phyloP scores from a whole-genome alignment of 2,888 invertebrate genomes.

The Hypomecis punctinalis region DNA sequence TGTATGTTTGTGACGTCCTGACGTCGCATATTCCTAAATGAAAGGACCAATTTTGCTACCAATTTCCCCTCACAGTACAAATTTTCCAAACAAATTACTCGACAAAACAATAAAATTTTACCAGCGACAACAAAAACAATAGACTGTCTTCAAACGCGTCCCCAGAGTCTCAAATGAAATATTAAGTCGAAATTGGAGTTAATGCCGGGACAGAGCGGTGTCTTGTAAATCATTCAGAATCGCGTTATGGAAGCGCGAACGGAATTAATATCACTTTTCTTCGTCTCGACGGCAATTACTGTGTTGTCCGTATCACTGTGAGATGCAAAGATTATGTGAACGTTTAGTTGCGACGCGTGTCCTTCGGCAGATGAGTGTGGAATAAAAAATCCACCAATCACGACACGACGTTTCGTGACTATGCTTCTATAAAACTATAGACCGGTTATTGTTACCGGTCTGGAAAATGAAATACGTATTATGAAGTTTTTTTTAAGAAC shows the following conservation, averaged over 20 bases:
- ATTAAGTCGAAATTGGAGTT: slow-evolving; percentile 62
- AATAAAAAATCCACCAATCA: too few relatives aligned
- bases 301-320: slow-evolving; percentile 76
- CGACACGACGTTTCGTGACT: too few relatives aligned
- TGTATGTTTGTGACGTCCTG: too few relatives aligned
- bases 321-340: slow-evolving; percentile 54
- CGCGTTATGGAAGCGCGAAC: slow-evolving; percentile 58
- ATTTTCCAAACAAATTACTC: slow-evolving; percentile 1
- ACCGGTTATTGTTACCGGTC: too few relatives aligned
- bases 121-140: slow-evolving; percentile 44
- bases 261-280: slow-evolving; percentile 80
- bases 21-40: too few relatives aligned
- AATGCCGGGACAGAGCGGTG: slow-evolving; percentile 58
- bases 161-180: slow-evolving; percentile 61
- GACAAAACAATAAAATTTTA: slow-evolving; percentile 35
- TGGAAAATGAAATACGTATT: too few relatives aligned
- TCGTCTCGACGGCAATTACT: slow-evolving; percentile 77
- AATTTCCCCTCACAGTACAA: not conserved
- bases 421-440: too few relatives aligned
- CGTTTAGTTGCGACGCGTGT: slow-evolving; percentile 37
- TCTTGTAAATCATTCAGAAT: slow-evolving; percentile 70
- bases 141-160: slow-evolving; percentile 52
- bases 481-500: too few relatives aligned
- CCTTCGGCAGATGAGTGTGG: too few relatives aligned
- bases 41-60: too few relatives aligned